Evolutionary conservation across 1,140 invertebrate species (phyloP).

Genomic region (Ctenoplectra terminalis): DNA sequence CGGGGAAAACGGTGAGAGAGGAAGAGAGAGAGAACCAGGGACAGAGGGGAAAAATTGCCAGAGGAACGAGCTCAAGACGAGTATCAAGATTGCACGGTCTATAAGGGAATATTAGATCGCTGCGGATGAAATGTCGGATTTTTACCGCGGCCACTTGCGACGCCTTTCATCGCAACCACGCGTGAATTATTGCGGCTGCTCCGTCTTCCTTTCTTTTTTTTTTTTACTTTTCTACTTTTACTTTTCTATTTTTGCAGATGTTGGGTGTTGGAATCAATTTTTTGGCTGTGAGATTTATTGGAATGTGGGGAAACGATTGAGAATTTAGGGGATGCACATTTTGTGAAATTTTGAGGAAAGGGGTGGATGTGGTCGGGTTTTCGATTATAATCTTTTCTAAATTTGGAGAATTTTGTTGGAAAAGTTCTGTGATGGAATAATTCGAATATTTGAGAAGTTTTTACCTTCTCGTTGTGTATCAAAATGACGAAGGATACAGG

Average conservation of each 20-base stretch:
- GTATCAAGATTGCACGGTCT: conserved; percentile 50
- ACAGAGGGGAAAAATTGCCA: not conserved
- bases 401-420: no score
- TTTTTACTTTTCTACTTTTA: not conserved
- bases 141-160: conserved; percentile 14
- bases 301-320: not conserved
- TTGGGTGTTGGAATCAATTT: not conserved
- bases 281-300: not conserved
- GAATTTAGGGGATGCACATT: no score
- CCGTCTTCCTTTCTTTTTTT: not conserved
- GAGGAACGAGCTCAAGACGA: conserved; percentile 31
- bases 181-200: conserved; percentile 24
- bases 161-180: not conserved
- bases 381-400: no score
- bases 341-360: no score
- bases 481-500: no score
- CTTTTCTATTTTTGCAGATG: no score
- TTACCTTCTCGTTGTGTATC: no score
- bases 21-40: not conserved
- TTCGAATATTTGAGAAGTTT: no score
- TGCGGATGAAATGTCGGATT: conserved; percentile 44
- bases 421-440: no score
- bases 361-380: no score
- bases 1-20: conserved; percentile 16
- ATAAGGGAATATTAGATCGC: conserved; percentile 49